Evolutionary conservation across 2,113 vertebrate species (phyloP).

Genomic region (Callopanchax toddi): DNA sequence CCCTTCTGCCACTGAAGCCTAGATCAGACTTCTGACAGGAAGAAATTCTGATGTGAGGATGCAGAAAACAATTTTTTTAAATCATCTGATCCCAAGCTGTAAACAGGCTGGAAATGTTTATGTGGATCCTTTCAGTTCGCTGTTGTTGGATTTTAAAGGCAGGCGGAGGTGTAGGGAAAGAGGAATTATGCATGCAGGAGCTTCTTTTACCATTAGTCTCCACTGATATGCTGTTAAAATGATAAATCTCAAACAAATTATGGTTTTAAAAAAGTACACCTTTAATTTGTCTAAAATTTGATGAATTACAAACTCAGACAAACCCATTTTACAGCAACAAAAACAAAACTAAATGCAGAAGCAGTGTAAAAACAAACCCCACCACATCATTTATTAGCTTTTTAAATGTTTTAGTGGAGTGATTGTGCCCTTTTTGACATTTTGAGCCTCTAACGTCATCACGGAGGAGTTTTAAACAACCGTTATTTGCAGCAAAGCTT

Average conservation of each 20-base stretch:
- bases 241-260: neutral
- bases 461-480: no score
- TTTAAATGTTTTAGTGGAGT: no score
- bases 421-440: no score
- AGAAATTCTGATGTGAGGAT: constrained; percentile 5
- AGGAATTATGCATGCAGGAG: neutral
- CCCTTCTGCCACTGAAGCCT: constrained; percentile 31
- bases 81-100: neutral
- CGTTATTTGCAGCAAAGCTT: no score
- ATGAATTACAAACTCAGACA: no score
- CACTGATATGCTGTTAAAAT: neutral
- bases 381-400: neutral
- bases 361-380: neutral
- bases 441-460: no score
- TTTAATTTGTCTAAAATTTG: no score
- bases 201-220: neutral
- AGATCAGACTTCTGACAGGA: constrained; percentile 45
- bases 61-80: no score
- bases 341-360: neutral
- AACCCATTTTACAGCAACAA: neutral
- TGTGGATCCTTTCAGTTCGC: neutral
- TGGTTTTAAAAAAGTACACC: neutral
- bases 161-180: neutral
- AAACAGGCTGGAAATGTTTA: constrained; percentile 5
- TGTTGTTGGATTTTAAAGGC: constrained; percentile 3